Base-by-base conservation (phyloP, 1,140 invertebrate genomes). In the Coptotermes formosanus region DNA sequence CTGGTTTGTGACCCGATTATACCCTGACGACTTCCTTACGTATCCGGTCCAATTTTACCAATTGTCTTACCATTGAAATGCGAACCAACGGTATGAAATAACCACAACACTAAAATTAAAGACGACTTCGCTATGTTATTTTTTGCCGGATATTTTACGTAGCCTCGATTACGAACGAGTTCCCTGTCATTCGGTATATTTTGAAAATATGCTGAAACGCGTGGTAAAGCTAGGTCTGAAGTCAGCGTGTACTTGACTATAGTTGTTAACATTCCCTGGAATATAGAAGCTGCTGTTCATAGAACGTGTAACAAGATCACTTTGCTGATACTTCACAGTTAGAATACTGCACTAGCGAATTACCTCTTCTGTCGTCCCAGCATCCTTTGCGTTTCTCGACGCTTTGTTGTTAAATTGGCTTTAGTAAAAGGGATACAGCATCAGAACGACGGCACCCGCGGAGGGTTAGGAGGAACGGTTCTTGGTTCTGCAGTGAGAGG, bases 341-440 rank as follows among this genome's bases (percentile, higher is more conserved):
- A 75, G 64, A 75, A 75, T 75, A 75, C 64, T 75, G 64, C n/a
- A 30, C 64, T 75, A 75, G 64, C 64, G 64, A 75, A 75, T 75
- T 75, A 75, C n/a, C 64, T 75, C 64, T 75, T 2, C 64, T 25
- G 64, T 75, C 64, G 64, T 75, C 64, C 64, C 64, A 75, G 64
- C 64, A 30, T 75, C 64, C 64, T 30, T 75, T 30, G 64, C 64
- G 64, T 75, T n/a, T 25, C n/a, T 75, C 64, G 25, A 30, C 64
- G 25, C 64, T 75, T 75, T 75, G 64, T 75, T 75, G 64, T 75
- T 75, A 75, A 75, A 75, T 75, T 75, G 64, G 64, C 64, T 75
- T 75, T 75, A 75, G 64, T 75, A 75, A 75, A 75, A n/a, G 64
- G 64, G 64, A 75, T 75, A 75, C 64, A 75, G n/a, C 64, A 75